A percentile compares a stretch with the other conserved stretches of the same genome.
These are phyloP conservation scores for Bubo scandiacus DNA, from an alignment of 2,113 vertebrate genomes.

Conservation along the genomic window DNA sequence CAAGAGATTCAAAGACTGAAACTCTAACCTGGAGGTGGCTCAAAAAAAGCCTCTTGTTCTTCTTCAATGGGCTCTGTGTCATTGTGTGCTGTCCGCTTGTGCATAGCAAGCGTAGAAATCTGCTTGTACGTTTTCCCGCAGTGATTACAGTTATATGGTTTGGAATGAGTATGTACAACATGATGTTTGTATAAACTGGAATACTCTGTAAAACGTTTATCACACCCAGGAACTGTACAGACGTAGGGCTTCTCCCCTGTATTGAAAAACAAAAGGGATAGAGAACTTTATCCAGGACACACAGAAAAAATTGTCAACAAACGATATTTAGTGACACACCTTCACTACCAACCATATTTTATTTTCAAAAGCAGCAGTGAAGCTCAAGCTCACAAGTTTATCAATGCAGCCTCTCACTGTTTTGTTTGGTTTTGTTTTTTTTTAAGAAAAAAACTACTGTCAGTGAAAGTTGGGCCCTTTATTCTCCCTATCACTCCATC, in stretches of 20 bases:
- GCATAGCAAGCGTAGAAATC: constrained; percentile 98
- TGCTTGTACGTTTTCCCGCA: constrained; percentile 99
- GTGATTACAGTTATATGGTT: constrained; percentile 99
- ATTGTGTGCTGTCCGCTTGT: constrained; percentile 95
- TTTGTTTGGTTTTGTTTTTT: background rate
- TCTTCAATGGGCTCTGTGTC: constrained; percentile 98
- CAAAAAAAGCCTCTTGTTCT: constrained; percentile 95
- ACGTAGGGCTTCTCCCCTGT: constrained; percentile 99
- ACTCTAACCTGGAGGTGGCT: constrained; percentile 88
- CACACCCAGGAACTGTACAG: constrained; percentile 96
- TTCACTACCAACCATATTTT: background rate
- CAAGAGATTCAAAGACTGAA: background rate
- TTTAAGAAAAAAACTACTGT: background rate
- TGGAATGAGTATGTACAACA: constrained; percentile 97
- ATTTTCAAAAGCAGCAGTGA: background rate
- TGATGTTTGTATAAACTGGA: constrained; percentile 99
- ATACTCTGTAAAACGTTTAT: constrained; percentile 98
- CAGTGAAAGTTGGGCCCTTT: background rate
- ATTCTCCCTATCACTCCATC: background rate
- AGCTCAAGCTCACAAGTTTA: background rate
- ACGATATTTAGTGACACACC: background rate
- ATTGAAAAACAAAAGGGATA: background rate
- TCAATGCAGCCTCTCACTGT: background rate
- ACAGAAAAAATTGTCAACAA: background rate
- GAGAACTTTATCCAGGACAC: background rate